Conservation (phyloP, 2,113 vertebrate genomes). For the Sorex fumeus region DNA sequence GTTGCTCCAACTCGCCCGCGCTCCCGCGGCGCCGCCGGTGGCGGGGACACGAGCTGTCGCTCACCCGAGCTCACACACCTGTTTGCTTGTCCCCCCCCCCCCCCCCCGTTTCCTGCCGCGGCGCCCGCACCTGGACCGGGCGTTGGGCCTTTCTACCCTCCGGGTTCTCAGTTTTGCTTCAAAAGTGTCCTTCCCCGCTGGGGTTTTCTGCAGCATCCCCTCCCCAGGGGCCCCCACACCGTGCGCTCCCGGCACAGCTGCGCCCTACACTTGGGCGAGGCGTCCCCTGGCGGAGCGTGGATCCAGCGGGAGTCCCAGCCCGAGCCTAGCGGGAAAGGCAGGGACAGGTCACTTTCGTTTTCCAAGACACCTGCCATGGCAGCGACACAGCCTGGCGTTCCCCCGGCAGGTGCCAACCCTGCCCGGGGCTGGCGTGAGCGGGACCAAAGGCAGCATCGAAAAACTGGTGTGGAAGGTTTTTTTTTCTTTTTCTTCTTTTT, state of each 20-base stretch:
- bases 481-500: too few relatives aligned
- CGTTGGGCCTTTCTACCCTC: neutral
- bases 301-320: neutral
- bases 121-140: constrained; percentile 43
- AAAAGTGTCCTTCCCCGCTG: neutral
- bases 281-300: neutral
- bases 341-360: constrained; percentile 50
- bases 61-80: constrained; percentile 35
- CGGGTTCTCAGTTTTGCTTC: neutral
- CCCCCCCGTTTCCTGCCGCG: constrained; percentile 31
- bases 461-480: neutral
- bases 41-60: neutral
- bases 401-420: neutral
- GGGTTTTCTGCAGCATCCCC: neutral
- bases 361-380: neutral
- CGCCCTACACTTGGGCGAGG: neutral
- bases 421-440: too few relatives aligned
- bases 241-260: neutral
- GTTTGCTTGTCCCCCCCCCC: constrained; percentile 5
- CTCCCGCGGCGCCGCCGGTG: neutral
- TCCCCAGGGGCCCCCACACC: too few relatives aligned
- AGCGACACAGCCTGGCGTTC: neutral
- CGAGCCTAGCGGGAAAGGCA: fast-evolving
- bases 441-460: too few relatives aligned
- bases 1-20: neutral